Conservation (phyloP, 2,888 invertebrate species). For the Synergus itoensis region DNA sequence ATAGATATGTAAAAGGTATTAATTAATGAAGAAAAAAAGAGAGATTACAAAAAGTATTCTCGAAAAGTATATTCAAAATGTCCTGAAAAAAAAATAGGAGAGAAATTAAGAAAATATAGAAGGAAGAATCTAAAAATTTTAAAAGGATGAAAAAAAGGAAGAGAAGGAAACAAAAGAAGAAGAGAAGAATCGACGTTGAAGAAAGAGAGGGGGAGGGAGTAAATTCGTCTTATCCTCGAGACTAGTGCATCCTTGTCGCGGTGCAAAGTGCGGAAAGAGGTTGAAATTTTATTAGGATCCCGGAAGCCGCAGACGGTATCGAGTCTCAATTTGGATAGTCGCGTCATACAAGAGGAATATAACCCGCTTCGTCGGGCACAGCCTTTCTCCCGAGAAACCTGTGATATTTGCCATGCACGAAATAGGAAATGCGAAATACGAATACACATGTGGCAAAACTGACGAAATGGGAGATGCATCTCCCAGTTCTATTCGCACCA, state of each 20-base stretch:
- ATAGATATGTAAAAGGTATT: not conserved
- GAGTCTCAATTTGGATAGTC: constrained; percentile 70
- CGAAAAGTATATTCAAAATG: not conserved
- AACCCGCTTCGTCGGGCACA: constrained; percentile 24
- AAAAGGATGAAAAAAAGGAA: not conserved
- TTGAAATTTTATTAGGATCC: constrained; percentile 55
- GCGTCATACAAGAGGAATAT: constrained; percentile 52
- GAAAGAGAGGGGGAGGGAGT: constrained; percentile 42
- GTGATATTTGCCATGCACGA: constrained; percentile 22
- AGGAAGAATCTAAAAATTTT: not conserved
- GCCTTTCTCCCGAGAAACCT: constrained; percentile 11
- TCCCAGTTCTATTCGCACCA: constrained; percentile 29
- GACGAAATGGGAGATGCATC: constrained; percentile 32
- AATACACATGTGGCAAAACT: constrained; percentile 23
- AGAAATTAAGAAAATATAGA: not conserved
- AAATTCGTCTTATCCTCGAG: constrained; percentile 52
- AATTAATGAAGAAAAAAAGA: too few relatives aligned
- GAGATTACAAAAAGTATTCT: too few relatives aligned
- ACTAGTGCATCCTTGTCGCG: constrained; percentile 49
- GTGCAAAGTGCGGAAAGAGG: constrained; percentile 33
- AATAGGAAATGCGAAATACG: constrained; percentile 5
- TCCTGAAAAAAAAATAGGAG: not conserved
- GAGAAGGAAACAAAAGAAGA: not conserved
- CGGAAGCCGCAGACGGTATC: constrained; percentile 57
- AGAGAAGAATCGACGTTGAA: not conserved